Evolutionary conservation across 2,888 invertebrate genomes (phyloP), one percentile per base, ranked within the genome.

Genomic region (Pollenia labialis): DNA sequence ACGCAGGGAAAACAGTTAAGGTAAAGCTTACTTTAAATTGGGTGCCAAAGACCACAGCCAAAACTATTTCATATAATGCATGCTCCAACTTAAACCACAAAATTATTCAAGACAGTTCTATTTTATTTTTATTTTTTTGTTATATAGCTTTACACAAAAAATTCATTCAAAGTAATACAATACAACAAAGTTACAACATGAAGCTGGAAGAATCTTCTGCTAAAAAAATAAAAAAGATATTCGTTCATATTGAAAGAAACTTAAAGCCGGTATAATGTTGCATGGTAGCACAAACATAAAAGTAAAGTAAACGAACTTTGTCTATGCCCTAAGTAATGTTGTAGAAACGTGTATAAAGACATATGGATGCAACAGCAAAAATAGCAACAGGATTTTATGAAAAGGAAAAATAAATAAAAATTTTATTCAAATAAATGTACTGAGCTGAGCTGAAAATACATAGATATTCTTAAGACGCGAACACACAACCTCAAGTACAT

Each of bases 261-360:
- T 44, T 48, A 23, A 68, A 69, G 23, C 50, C 44, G 44, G 11
- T 64, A 69, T 56, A 71, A 58, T 16, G 8, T 48, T 56, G 58
- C 76, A 44, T 58, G 56, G 52, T 32, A 50, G 72, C 32, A 64
- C 52, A 76, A 18, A 58, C 40, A 72, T 50, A 69, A 60, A 81
- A 42, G 58, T 11, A 77, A 85, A 76, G 80, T 46, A 56, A 76
- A 76, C 46, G 81, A 84, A 82, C 74, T 79, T 76, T 83, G 60
- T 82, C 40, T 69, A 62, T 52, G 56, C 72, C 72, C 56, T 60
- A 50, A 66, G 81, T 56, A 62, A 42, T n/a, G n/a, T 18, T 58
- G 64, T 32, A 62, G 72, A 12, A 76, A 54, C n/a, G 7, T 10
- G 8, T 32, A 74, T 48, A 81, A 60, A 32, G 50, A 11, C 52